Conservation (phyloP, 1,140 invertebrate genomes). For the Anoplolepis gracilipes region DNA sequence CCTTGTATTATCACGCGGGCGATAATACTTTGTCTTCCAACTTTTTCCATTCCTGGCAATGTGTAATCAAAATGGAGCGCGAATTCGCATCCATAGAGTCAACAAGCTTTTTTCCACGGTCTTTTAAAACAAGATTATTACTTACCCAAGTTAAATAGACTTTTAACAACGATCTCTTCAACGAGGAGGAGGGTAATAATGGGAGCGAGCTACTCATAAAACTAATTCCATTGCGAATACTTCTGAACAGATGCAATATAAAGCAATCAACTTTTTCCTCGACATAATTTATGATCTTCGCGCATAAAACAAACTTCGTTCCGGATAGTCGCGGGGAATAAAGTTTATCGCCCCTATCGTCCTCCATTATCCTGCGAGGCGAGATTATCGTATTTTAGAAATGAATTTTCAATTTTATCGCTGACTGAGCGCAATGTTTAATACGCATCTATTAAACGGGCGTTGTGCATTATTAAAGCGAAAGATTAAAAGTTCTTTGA, state of each 20-base stretch:
- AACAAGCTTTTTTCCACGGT: conserved; percentile 13
- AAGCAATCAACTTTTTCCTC: conserved; percentile 57
- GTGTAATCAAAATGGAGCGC: conserved; percentile 7
- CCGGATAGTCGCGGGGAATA: neutral
- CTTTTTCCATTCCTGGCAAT: neutral
- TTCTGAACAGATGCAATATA: conserved; percentile 49
- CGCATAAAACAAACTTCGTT: conserved; percentile 50
- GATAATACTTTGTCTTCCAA: neutral
- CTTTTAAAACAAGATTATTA: conserved; percentile 53
- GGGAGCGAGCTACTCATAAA: conserved; percentile 45
- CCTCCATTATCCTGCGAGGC: conserved; percentile 17
- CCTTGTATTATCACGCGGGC: neutral
- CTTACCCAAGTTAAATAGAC: conserved; percentile 56
- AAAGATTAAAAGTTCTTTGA: conserved; percentile 36
- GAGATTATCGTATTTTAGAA: conserved; percentile 33
- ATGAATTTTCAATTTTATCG: conserved; percentile 50
- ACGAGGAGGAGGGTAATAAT: conserved; percentile 33
- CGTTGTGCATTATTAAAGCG: conserved; percentile 28
- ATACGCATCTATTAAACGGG: conserved; percentile 14
- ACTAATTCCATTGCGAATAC: conserved; percentile 55
- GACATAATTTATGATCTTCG: conserved; percentile 39
- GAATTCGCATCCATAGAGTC: conserved; percentile 9
- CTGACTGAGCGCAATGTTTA: conserved; percentile 21
- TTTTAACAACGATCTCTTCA: conserved; percentile 52
- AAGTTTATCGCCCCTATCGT: conserved; percentile 53